Percentiles rank a stretch among this genome's conserved stretches.
Evolutionary conservation across 2,797 vertebrate genomes (phyloP).

Genomic region (Rallus crepitans): DNA sequence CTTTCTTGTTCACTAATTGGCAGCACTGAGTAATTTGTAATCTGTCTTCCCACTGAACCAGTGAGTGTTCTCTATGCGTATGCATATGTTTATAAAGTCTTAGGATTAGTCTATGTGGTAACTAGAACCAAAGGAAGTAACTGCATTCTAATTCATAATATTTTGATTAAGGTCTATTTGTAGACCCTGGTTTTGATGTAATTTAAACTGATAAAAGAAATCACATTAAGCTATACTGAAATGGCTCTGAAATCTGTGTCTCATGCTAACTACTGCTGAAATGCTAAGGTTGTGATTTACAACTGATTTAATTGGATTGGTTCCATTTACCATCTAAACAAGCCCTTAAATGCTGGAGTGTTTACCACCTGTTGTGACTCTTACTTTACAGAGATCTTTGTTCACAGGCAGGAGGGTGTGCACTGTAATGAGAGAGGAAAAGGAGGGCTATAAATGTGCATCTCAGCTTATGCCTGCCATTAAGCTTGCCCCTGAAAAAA

Average conservation of each 20-base stretch:
- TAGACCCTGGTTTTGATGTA: conserved; percentile 28
- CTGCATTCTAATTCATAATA: conserved; percentile 54
- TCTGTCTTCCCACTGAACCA: conserved; percentile 42
- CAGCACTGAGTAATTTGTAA: conserved; percentile 50
- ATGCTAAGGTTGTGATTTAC: conserved; percentile 65
- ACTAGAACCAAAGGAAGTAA: conserved; percentile 45
- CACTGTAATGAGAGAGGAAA: background rate
- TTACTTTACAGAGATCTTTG: conserved; percentile 54
- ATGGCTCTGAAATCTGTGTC: conserved; percentile 36
- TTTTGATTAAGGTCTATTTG: conserved; percentile 57
- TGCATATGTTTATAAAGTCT: conserved; percentile 46
- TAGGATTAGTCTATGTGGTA: conserved; percentile 31
- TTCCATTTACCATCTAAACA: conserved; percentile 68
- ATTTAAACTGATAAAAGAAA: conserved; percentile 54
- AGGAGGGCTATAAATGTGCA: background rate
- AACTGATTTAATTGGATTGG: conserved; percentile 60
- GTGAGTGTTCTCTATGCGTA: background rate
- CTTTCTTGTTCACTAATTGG: conserved; percentile 54
- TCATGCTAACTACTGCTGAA: conserved; percentile 44
- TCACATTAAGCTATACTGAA: conserved; percentile 44
- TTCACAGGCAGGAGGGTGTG: background rate
- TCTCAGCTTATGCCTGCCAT: background rate
- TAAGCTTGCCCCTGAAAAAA: background rate
- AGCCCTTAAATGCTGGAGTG: conserved; percentile 61
- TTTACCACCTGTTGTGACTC: conserved; percentile 69